A percentile compares a stretch with the other conserved stretches of the same genome.
phyloP scores from a whole-genome alignment of 2,888 invertebrate species.

The Dysmachus trigonus region DNA sequence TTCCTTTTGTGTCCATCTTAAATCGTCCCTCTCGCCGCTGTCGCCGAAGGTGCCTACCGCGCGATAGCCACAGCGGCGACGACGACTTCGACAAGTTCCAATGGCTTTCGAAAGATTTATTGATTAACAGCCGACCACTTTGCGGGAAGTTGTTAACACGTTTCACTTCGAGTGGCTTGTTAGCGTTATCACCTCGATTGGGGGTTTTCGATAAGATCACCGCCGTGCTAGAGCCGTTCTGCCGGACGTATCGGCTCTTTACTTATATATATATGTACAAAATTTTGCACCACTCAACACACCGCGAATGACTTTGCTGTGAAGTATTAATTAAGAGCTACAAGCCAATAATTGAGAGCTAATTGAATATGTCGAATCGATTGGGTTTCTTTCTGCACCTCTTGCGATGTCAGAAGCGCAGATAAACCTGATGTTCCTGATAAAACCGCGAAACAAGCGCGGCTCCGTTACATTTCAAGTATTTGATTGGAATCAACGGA shows the following conservation, averaged over 20 bases:
- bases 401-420: neutral
- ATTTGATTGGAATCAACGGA: neutral
- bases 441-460: neutral
- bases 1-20: neutral
- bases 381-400: neutral
- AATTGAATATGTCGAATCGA: conserved; percentile 21
- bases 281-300: neutral
- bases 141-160: conserved; percentile 26
- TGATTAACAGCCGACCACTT: conserved; percentile 15
- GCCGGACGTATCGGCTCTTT: neutral
- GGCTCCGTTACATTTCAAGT: neutral
- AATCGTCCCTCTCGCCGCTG: neutral
- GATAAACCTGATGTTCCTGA: neutral
- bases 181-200: conserved; percentile 25
- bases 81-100: conserved; percentile 18
- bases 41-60: neutral
- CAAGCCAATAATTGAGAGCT: conserved; percentile 22
- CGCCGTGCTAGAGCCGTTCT: neutral
- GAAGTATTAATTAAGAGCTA: conserved; percentile 33
- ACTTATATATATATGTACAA: neutral
- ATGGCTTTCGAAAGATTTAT: conserved; percentile 25
- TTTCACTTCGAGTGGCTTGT: conserved; percentile 22
- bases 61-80: neutral
- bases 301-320: neutral
- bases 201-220: conserved; percentile 18